phyloP scores from a whole-genome alignment of 2,797 vertebrate genomes.

The Notolabrus celidotus region DNA sequence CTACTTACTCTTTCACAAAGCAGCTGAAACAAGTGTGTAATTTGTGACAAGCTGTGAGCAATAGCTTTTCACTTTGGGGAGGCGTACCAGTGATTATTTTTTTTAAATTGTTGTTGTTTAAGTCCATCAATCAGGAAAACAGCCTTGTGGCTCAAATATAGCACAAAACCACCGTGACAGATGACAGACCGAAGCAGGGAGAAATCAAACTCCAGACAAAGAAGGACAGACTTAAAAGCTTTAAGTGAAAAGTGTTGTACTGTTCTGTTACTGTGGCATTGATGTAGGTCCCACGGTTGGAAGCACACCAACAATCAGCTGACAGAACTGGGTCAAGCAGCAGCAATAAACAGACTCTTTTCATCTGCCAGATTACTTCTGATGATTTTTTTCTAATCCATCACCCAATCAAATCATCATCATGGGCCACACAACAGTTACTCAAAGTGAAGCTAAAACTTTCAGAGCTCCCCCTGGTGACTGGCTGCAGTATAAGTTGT shows the following conservation, averaged over 20 bases:
- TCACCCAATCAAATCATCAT: not conserved
- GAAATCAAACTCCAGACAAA: constrained; percentile 18
- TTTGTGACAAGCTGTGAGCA: constrained; percentile 11
- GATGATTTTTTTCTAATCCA: not conserved
- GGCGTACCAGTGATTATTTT: not conserved
- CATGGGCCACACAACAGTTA: no score
- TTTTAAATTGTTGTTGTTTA: not conserved
- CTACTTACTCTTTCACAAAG: constrained; percentile 23
- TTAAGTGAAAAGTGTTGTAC: constrained; percentile 36
- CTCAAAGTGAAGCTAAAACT: no score
- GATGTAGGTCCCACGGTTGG: constrained; percentile 10
- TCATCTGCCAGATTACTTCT: not conserved
- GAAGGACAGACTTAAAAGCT: constrained; percentile 15
- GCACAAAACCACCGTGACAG: constrained; percentile 20
- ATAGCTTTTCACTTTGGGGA: constrained; percentile 9
- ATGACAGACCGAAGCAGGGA: constrained; percentile 24
- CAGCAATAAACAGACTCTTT: not conserved
- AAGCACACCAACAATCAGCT: constrained; percentile 9
- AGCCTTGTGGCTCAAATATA: constrained; percentile 5
- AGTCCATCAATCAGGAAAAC: constrained; percentile 23
- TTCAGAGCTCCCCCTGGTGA: no score
- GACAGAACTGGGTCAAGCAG: constrained; percentile 23
- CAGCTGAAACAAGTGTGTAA: constrained; percentile 12
- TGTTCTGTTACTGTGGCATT: constrained; percentile 12
- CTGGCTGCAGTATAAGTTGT: no score